Evolutionary conservation across 2,888 invertebrate species (phyloP).

Genomic region (Eremobia ochroleuca): DNA sequence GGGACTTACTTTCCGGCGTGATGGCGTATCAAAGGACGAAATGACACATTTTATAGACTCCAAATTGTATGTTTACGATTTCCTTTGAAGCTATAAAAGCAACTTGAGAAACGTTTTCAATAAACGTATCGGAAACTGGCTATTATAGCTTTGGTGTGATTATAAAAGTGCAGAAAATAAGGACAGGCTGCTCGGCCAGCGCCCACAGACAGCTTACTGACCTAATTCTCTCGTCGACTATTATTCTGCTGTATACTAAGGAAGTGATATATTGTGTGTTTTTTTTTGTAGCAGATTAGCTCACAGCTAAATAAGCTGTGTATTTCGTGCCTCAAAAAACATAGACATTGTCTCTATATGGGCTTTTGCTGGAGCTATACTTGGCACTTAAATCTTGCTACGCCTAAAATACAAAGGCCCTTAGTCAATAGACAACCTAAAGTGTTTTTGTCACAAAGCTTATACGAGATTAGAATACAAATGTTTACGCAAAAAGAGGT

Average conservation of each 20-base stretch:
- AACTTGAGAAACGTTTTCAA: constrained; percentile 18
- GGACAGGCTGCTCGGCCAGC: constrained; percentile 32
- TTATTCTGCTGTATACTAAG: constrained; percentile 22
- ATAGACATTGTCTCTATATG: constrained; percentile 1
- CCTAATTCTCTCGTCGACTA: constrained; percentile 45
- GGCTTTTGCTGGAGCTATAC: neutral
- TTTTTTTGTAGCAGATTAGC: constrained; percentile 9
- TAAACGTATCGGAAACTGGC: constrained; percentile 24
- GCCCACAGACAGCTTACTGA: constrained; percentile 29
- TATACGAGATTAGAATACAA: constrained; percentile 64
- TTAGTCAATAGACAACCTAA: constrained; percentile 56
- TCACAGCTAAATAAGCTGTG: neutral
- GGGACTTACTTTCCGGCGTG: constrained; percentile 35
- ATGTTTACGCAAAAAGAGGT: constrained; percentile 57
- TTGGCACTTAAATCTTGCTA: constrained; percentile 15
- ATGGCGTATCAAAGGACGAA: constrained; percentile 52
- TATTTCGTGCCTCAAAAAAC: neutral
- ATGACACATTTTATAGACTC: constrained; percentile 43
- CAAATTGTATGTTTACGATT: constrained; percentile 50
- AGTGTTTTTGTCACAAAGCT: constrained; percentile 61
- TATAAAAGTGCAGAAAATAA: constrained; percentile 38
- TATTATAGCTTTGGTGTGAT: constrained; percentile 17
- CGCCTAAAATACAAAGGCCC: constrained; percentile 38
- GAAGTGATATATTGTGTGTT: constrained; percentile 18
- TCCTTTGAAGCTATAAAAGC: constrained; percentile 33